Percentiles rank a stretch among this genome's conserved stretches.
phyloP scores from a whole-genome alignment of 2,113 vertebrate genomes.

The Atractosteus spatula region DNA sequence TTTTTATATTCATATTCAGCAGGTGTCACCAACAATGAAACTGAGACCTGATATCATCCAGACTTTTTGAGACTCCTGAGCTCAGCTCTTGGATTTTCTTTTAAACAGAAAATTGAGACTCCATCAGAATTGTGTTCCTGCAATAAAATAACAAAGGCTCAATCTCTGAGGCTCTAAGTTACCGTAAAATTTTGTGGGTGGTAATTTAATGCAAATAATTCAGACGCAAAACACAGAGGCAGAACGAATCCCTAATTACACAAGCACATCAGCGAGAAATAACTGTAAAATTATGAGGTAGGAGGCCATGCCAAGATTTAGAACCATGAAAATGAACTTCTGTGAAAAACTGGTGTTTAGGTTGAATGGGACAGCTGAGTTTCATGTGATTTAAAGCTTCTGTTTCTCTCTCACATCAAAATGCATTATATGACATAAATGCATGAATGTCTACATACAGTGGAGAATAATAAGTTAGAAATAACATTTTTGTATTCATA shows the following conservation, averaged over 20 bases:
- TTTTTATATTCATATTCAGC: constrained; percentile 27
- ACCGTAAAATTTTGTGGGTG: constrained; percentile 1
- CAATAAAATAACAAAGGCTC: neutral
- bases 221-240: constrained; percentile 10
- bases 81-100: neutral
- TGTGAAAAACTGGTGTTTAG: neutral
- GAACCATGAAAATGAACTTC: neutral
- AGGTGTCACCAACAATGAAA: neutral
- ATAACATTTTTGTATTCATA: neutral
- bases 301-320: neutral
- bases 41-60: neutral
- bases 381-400: neutral
- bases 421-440: neutral
- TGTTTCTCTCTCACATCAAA: neutral
- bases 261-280: constrained; percentile 13
- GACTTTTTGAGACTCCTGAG: neutral
- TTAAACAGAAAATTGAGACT: neutral
- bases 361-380: neutral
- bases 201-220: constrained; percentile 9
- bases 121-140: neutral
- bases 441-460: neutral
- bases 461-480: neutral
- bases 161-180: neutral
- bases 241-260: constrained; percentile 13
- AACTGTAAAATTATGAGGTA: constrained; percentile 7